Evolutionary conservation across 1,140 invertebrate genomes (phyloP), one percentile per base, ranked within the genome.

Genomic region (Drosophila ananassae): DNA sequence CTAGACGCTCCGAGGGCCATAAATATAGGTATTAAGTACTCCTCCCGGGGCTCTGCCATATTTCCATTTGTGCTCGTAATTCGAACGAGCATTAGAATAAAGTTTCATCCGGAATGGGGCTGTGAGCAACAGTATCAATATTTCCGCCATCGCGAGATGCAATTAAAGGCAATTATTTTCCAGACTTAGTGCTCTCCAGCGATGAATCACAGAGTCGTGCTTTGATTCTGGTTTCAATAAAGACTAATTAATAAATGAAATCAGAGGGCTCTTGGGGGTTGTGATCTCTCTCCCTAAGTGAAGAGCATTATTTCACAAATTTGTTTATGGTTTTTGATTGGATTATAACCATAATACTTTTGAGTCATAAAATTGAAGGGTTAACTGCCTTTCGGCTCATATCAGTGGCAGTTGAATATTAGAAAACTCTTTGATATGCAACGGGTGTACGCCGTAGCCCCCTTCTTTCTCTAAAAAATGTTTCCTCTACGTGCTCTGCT

Each of bases 371-470:
- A 30, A 51, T 2, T 22, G 8, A 30, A 32, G 32, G 34, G 10
- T 12, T 37, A 12, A 37, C 34, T 12, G 34, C 12, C 34, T 2
- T 12, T 37, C 4, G 34, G 7, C 34, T 62, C 28, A 24, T 63
- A 46, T 61, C 51, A 25, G 30, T 34, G 32, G 22, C 67, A 5
- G 30, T 5, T 21, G 8, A 53, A 53, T 52, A 67, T 75, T 78
- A 85, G 81, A 82, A 82, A 87, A 72, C 82, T 87, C 37, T 87
- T 85, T 85, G 66, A 71, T 72, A 85, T 85, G 61, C 81, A 39
- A 60, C 25, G n/a, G 55, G 64, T 74, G 57, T 87, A 56, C 52
- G 13, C 2, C 13, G 17, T 13, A 17, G n/a, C 41, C 41, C 41
- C 41, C 41, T 17, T 44, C 44, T 47, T 47, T 22, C 8, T 9